A percentile compares a stretch with the other conserved stretches of the same genome.
Evolutionary conservation across 2,888 invertebrate genomes (phyloP).

Genomic region (Morinoia aosen): DNA sequence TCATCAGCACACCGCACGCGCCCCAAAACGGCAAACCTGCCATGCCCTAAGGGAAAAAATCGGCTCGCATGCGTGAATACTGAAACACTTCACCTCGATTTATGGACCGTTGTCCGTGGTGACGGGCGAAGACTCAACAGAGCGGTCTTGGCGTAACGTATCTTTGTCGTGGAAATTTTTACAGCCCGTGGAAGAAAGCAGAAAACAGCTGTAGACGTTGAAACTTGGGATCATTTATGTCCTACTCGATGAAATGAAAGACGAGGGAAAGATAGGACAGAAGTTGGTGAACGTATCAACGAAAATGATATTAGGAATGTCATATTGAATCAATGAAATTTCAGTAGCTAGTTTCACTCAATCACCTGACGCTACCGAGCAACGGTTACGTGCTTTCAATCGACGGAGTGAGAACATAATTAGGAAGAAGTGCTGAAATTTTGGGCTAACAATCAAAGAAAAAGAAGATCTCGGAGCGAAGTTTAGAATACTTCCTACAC

Average conservation of each 20-base stretch:
- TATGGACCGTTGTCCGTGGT: neutral
- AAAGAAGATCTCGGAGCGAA: neutral
- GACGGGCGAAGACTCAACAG: neutral
- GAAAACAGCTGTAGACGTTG: neutral
- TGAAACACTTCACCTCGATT: neutral
- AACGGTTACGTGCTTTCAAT: neutral
- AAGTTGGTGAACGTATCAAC: neutral
- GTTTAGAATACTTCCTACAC: neutral
- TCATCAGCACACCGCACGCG: constrained; percentile 16
- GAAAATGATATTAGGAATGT: neutral
- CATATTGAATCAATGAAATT: neutral
- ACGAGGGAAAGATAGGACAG: neutral
- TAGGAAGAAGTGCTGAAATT: neutral
- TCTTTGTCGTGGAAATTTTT: neutral
- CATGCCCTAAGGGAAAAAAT: neutral
- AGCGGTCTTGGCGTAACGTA: neutral
- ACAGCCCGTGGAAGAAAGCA: neutral
- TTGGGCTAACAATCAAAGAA: neutral
- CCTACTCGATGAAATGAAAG: neutral
- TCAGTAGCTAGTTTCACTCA: neutral
- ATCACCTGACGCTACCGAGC: neutral
- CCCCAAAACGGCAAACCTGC: neutral
- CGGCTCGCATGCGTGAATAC: neutral
- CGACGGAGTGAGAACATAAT: neutral
- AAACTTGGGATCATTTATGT: neutral